These are phyloP conservation scores for Glyphotaelius pellucidus DNA, from an alignment of 2,888 invertebrate genomes.

Conservation along the genomic window DNA sequence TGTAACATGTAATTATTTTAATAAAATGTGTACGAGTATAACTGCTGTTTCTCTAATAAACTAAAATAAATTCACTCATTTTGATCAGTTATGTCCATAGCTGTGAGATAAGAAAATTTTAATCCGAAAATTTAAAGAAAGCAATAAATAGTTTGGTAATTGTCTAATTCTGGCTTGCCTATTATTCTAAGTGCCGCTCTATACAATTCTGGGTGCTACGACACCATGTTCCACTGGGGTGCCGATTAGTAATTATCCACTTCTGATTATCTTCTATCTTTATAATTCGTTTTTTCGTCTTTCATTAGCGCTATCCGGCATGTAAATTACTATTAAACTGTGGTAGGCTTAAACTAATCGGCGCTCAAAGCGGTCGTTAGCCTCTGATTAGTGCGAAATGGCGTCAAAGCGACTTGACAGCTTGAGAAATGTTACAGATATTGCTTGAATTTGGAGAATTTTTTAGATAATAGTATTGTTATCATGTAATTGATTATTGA, in stretches of 20 bases:
- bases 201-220: neutral
- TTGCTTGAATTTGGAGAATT: neutral
- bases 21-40: no score
- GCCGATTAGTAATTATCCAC: neutral
- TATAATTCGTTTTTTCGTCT: neutral
- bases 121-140: no score
- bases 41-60: no score
- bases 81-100: no score
- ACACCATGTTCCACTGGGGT: neutral
- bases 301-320: neutral
- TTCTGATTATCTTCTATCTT: neutral
- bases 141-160: no score
- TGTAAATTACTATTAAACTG: neutral
- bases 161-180: no score
- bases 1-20: no score
- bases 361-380: neutral
- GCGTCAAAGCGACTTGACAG: neutral
- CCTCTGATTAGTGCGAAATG: neutral
- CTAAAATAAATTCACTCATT: no score
- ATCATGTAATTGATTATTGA: no score
- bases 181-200: neutral
- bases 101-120: no score
- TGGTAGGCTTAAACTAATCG: neutral
- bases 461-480: no score
- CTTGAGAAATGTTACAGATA: neutral